Base-by-base conservation (phyloP, 2,888 invertebrate species). In the Morpho achilles region DNA sequence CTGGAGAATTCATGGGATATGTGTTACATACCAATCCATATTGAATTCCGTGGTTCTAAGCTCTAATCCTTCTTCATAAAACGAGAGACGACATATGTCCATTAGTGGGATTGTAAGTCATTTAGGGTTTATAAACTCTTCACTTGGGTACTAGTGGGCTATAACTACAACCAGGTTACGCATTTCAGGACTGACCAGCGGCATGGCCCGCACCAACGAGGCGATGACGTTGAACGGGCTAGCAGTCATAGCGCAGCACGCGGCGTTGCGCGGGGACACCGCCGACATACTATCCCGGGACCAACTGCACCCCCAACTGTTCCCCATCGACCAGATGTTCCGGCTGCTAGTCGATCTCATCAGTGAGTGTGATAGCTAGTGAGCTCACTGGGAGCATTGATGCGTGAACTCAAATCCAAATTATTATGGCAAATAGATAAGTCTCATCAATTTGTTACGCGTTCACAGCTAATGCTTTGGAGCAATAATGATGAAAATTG, bases 291-390 rank as follows among this genome's bases (percentile, higher is more conserved):
- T 58, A 68, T 47, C 74, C 75, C 22, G 75, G 0, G 93, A 94
- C 71, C 82, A 93, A 57, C 91, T 93, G 69, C 94, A 96, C 80
- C 97, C 98, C 0, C 91, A 92, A 61, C 93, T 96, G 69, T 91
- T 98, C 75, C 98, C 98, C 5, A 91, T 96, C 44, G 92, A 94
- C 71, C 94, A 96, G 75, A 95, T 98, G 92, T 94, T 97, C 74
- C 92, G 94, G 50, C 84, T 97, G 56, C 91, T 98, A 45, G 92
- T 97, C 59, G 93, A 95, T 69, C 89, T 97, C 32, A 95, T 97
- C 70, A 93, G 94, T 92, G 76, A 89, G 92, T 32, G 5, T 32
- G 3, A 32, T 32, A 32, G 32, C n/a, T n/a, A n/a, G n/a, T n/a
- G n/a, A n/a, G n/a, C 32, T 32, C 32, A 32, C 32, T 5, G 5